Conservation (phyloP, 2,888 invertebrate genomes). For the Mylabris sibirica region DNA sequence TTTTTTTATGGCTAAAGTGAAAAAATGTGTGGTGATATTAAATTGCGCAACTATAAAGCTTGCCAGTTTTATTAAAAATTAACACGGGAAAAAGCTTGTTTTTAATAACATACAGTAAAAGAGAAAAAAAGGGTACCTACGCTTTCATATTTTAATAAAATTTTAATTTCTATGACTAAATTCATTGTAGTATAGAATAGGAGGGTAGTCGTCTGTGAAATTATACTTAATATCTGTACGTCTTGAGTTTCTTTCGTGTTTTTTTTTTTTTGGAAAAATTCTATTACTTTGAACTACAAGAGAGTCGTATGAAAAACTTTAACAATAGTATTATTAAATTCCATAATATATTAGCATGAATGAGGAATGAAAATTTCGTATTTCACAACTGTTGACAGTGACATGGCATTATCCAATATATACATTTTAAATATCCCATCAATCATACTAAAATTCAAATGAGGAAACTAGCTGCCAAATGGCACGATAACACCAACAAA, state of each 20-base stretch:
- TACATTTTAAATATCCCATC: slow-evolving; percentile 45
- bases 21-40: slow-evolving; percentile 42
- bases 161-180: slow-evolving; percentile 21
- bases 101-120: neutral
- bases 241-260: slow-evolving; percentile 18
- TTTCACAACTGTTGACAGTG: slow-evolving; percentile 36
- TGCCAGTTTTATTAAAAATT: slow-evolving; percentile 25
- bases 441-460: slow-evolving; percentile 48
- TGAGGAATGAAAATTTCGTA: slow-evolving; percentile 20
- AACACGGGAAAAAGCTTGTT: neutral
- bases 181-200: slow-evolving; percentile 25
- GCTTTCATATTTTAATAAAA: slow-evolving; percentile 22
- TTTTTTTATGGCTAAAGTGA: slow-evolving; percentile 27
- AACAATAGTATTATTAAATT: slow-evolving; percentile 1
- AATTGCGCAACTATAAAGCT: slow-evolving; percentile 35
- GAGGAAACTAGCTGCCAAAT: slow-evolving; percentile 37
- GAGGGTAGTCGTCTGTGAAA: slow-evolving; percentile 27
- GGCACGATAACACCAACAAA: slow-evolving; percentile 26
- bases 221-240: slow-evolving; percentile 22
- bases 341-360: neutral
- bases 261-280: neutral
- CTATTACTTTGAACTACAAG: neutral
- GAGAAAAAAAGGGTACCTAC: neutral
- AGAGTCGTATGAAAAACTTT: neutral
- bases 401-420: slow-evolving; percentile 44